These are phyloP conservation scores for Chauna torquata DNA, from an alignment of 2,113 vertebrate genomes.

Conservation along the genomic window DNA sequence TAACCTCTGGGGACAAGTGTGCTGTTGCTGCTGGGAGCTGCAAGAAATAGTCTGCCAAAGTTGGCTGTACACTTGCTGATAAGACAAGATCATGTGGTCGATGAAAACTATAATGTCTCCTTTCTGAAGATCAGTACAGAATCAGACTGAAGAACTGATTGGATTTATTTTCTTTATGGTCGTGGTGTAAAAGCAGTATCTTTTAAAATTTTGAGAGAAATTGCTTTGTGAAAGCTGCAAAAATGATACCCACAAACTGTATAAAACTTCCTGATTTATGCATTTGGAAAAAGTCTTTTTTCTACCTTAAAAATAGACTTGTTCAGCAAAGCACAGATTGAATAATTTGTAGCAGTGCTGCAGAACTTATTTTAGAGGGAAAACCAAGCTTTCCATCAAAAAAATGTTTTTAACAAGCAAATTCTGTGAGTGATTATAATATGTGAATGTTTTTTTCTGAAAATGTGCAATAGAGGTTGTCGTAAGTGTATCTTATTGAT, in stretches of 20 bases:
- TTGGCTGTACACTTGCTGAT: background rate
- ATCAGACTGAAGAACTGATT: background rate
- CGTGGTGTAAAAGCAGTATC: background rate
- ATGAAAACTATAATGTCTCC: background rate
- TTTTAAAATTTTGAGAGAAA: background rate
- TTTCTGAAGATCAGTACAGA: background rate
- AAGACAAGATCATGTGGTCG: background rate
- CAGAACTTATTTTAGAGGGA: conserved; percentile 46
- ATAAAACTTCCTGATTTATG: conserved; percentile 15
- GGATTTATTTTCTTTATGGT: background rate
- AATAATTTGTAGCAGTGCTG: conserved; percentile 17
- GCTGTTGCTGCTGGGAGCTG: background rate
- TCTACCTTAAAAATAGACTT: conserved; percentile 62
- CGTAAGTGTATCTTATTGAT: background rate
- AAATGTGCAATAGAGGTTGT: background rate
- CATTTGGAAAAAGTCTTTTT: conserved; percentile 14
- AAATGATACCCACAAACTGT: background rate
- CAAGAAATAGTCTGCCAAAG: background rate
- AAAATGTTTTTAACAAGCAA: background rate
- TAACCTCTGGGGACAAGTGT: background rate
- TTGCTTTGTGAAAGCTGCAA: background rate
- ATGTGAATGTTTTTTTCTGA: background rate
- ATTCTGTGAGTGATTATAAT: background rate
- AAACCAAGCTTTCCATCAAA: conserved; percentile 22
- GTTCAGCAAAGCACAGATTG: conserved; percentile 57